Evolutionary conservation across 2,888 invertebrate species (phyloP), one percentile per base, ranked within the genome.

Genomic region (Leptinotarsa rubiginosa): DNA sequence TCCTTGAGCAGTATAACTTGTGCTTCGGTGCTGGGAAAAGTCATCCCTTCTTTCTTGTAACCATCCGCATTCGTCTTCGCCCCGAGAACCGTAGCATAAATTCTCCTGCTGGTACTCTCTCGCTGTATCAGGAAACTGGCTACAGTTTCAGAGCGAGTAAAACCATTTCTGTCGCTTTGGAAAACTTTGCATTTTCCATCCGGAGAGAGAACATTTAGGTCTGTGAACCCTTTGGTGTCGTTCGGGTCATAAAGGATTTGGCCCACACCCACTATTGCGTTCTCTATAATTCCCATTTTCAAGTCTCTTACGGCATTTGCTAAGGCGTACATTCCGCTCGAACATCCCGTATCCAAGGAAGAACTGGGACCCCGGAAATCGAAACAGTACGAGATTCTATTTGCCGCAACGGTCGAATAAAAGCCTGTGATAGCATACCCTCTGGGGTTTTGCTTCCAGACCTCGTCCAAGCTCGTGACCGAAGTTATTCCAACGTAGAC

Each of bases 41-140:
- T 83, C 10, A 84, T 77, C 3, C 85, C 85, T 75, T 77, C 83
- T 70, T 81, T 74, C 73, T 85, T 86, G 81, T 84, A 88, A 0
- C 92, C 91, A 84, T 92, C 92, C 47, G 89, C 88, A 84, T 91
- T 91, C 47, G 87, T 88, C 81, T 90, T 90, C 41, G 89, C 88
- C 80, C 91, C 90, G 16, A 90, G 83, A 18, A 90, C 79, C 7
- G 88, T 88, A 13, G 89, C 88, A 79, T 90, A 90, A n/a, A 89
- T 84, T 68, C 90, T 83, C 73, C 85, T 87, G 3, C 89, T 88
- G 59, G 84, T 81, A 65, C 84, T 79, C 15, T 84, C 80, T 78
- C 87, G 88, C 84, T 90, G 90, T 5, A 90, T 79, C 75, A 87
- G 87, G 2, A 89, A 79, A 1, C 85, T 86, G 5, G 87, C 86